A percentile compares a stretch with the other conserved stretches of the same genome.
Conservation (phyloP, 2,888 invertebrate genomes). For the Orchesella flavescens region DNA sequence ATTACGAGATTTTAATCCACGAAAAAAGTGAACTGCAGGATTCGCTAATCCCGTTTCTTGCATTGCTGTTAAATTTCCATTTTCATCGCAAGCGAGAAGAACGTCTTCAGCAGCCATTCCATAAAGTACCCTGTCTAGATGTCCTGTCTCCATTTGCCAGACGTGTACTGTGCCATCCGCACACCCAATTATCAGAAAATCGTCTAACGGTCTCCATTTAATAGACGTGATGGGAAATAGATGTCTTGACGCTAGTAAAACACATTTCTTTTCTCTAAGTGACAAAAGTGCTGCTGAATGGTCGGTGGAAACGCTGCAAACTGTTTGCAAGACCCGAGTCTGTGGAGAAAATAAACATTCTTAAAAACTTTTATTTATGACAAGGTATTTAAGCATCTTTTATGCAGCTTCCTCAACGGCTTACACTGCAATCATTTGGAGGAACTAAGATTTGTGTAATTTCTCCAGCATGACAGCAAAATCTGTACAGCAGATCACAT, state of each 20-base stretch:
- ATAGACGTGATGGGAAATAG: slow-evolving; percentile 96
- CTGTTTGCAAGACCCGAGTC: slow-evolving; percentile 92
- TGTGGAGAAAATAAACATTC: slow-evolving; percentile 75
- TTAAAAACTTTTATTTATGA: neutral
- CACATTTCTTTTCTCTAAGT: slow-evolving; percentile 92
- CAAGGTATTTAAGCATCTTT: neutral
- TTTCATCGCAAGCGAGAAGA: slow-evolving; percentile 93
- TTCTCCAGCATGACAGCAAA: slow-evolving; percentile 86
- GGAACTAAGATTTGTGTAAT: slow-evolving; percentile 93
- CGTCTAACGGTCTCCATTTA: slow-evolving; percentile 97
- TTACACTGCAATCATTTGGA: slow-evolving; percentile 89
- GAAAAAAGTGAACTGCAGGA: slow-evolving; percentile 95
- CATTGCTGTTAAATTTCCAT: slow-evolving; percentile 79
- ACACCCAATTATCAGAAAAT: slow-evolving; percentile 97
- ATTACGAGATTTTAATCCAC: slow-evolving; percentile 92
- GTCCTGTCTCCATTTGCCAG: slow-evolving; percentile 99
- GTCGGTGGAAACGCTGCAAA: slow-evolving; percentile 97
- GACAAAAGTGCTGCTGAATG: slow-evolving; percentile 97
- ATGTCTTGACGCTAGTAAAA: slow-evolving; percentile 94
- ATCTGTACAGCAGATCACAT: slow-evolving; percentile 90
- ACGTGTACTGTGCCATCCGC: slow-evolving; percentile 98
- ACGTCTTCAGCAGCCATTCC: slow-evolving; percentile 98
- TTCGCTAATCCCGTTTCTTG: slow-evolving; percentile 84
- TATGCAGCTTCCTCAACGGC: slow-evolving; percentile 71
- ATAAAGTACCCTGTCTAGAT: slow-evolving; percentile 94